Evolutionary conservation across 1,140 invertebrate species (phyloP).

Genomic region (Heterodera carotae): DNA sequence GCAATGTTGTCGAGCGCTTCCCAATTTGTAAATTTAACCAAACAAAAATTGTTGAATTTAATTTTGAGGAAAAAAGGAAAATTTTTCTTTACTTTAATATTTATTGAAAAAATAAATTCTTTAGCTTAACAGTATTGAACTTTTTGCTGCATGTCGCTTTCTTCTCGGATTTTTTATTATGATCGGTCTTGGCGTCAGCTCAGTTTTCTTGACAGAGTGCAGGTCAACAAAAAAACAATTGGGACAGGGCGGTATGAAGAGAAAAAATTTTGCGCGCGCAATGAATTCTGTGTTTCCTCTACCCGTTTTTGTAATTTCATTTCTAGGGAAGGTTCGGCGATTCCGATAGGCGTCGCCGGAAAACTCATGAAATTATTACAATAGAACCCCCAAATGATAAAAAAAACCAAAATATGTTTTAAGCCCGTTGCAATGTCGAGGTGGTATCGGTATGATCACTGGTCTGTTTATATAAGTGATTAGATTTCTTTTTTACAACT

Average conservation of each 20-base stretch:
- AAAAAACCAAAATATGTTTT: not conserved
- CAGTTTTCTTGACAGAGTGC: not conserved
- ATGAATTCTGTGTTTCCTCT: too few relatives aligned
- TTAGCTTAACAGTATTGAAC: not conserved
- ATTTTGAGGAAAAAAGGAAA: too few relatives aligned
- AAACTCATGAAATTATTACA: too few relatives aligned
- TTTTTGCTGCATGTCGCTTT: not conserved
- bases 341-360: too few relatives aligned
- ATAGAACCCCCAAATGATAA: too few relatives aligned
- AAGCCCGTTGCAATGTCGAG: not conserved
- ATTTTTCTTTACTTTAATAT: too few relatives aligned
- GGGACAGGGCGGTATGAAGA: too few relatives aligned
- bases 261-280: too few relatives aligned
- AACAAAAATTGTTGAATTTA: too few relatives aligned
- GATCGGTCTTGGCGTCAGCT: not conserved
- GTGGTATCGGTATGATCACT: not conserved
- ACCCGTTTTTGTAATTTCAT: too few relatives aligned
- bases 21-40: constrained; percentile 2
- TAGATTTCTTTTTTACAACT: not conserved
- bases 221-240: not conserved
- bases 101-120: not conserved
- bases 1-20: not conserved
- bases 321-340: too few relatives aligned
- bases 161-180: not conserved
- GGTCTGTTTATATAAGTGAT: not conserved